phyloP scores from a whole-genome alignment of 2,888 invertebrate species.

The Acanthosepion esculentum region DNA sequence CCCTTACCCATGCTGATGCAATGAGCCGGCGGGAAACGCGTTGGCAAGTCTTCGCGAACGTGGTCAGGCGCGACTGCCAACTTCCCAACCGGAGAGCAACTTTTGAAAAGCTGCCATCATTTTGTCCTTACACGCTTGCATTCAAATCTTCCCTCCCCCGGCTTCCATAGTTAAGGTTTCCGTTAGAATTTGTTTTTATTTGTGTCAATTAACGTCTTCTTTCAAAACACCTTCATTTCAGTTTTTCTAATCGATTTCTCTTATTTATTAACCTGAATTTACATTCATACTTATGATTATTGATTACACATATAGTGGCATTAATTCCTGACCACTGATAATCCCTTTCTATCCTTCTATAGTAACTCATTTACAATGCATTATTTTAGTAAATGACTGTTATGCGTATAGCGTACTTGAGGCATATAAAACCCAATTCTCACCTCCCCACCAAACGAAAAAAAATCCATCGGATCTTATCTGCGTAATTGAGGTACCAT shows the following conservation, averaged over 20 bases:
- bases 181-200: not conserved
- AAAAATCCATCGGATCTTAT: too few species aligned
- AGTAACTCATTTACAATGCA: too few species aligned
- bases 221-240: not conserved
- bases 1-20: not conserved
- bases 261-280: not conserved
- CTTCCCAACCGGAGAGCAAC: constrained; percentile 6
- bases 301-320: too few species aligned
- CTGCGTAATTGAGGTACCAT: too few species aligned
- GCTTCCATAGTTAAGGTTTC: constrained; percentile 2
- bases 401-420: too few species aligned
- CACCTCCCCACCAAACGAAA: too few species aligned
- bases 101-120: not conserved
- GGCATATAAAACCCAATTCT: too few species aligned
- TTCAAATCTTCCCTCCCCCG: not conserved
- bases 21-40: not conserved
- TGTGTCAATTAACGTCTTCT: not conserved
- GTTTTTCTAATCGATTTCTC: not conserved
- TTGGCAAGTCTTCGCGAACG: not conserved
- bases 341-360: too few species aligned
- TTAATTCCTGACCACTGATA: too few species aligned
- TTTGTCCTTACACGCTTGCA: constrained; percentile 2
- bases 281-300: too few species aligned
- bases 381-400: too few species aligned
- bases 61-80: constrained; percentile 21